Evolutionary conservation across 2,888 invertebrate species (phyloP), one percentile per base, ranked within the genome.

Genomic region (Chrysolina americana): DNA sequence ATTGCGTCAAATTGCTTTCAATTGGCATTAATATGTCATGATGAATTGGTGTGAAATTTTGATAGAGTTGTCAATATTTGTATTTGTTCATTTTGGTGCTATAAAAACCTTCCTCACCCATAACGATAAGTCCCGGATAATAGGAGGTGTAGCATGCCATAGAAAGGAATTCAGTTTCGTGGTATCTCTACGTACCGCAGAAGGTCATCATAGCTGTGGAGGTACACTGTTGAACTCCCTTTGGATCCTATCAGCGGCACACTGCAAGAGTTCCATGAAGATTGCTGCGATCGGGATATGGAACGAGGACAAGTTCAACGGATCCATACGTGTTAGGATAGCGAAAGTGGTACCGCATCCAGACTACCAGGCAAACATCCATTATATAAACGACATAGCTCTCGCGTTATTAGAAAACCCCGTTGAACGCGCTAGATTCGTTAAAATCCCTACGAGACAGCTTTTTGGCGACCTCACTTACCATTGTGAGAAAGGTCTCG

Each of bases 171-270:
- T 41, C 65, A 47, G 48, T 28, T 65, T 65, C 23, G 28, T 48
- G n/a, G 65, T 65, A 1, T 21, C 47, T 17, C 48, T 65, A 19
- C 65, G 48, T 9, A 23, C 21, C 5, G 8, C 23, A 9, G n/a
- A 6, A 1, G 23, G 28, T 23, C 1, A 8, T 3, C 65, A 65
- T 28, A 6, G 10, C 11, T 66, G 66, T 36, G 66, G 48, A 1
- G 66, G 66, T 23, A 28, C 66, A 11, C 50, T 66, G 28, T 8
- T 66, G 17, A 66, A 19, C 66, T 36, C 50, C 2, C 48, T 50
- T 6, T 66, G 66, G 66, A 36, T 66, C 17, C 50, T 66, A 8
- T 28, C 66, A n/a, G 66, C 66, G 10, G 66, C 66, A 5, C 66
- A 66, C 10, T 66, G 66, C 50, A n/a, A 66, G n/a, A 28, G n/a